These are phyloP conservation scores for Amblyopsis rosae DNA, from an alignment of 2,113 vertebrate genomes.

Conservation along the genomic window DNA sequence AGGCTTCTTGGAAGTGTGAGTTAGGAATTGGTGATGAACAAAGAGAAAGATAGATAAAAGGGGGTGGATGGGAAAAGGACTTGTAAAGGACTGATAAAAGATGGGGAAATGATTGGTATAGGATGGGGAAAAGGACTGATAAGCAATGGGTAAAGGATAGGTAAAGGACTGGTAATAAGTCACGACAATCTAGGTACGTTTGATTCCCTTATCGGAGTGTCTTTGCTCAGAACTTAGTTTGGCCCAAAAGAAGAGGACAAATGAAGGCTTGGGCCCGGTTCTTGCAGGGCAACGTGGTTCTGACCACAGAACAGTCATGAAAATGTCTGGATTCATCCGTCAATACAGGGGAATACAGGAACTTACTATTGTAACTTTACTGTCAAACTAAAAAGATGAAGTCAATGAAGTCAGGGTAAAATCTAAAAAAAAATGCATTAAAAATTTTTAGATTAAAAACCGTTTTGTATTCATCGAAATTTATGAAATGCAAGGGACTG, in stretches of 20 bases:
- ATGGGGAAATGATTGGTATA: not conserved
- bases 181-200: slow-evolving; percentile 56
- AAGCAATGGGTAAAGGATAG: too few species aligned
- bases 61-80: not conserved
- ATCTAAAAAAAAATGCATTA: not conserved
- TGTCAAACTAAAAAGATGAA: not conserved
- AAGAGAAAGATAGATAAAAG: not conserved
- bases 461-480: slow-evolving; percentile 10
- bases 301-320: slow-evolving; percentile 76
- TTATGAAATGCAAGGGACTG: not conserved
- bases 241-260: slow-evolving; percentile 76
- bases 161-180: not conserved
- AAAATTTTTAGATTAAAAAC: not conserved
- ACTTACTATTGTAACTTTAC: slow-evolving; percentile 2
- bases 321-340: slow-evolving; percentile 75
- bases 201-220: slow-evolving; percentile 63
- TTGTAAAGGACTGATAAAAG: too few species aligned
- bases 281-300: slow-evolving; percentile 72
- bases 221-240: slow-evolving; percentile 76
- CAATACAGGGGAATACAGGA: slow-evolving; percentile 41
- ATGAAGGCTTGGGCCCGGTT: slow-evolving; percentile 73
- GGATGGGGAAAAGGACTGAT: not conserved
- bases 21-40: not conserved
- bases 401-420: slow-evolving; percentile 18
- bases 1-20: not conserved